These are phyloP conservation scores for Philereme transversata DNA, from an alignment of 2,888 invertebrate genomes.

Conservation along the genomic window DNA sequence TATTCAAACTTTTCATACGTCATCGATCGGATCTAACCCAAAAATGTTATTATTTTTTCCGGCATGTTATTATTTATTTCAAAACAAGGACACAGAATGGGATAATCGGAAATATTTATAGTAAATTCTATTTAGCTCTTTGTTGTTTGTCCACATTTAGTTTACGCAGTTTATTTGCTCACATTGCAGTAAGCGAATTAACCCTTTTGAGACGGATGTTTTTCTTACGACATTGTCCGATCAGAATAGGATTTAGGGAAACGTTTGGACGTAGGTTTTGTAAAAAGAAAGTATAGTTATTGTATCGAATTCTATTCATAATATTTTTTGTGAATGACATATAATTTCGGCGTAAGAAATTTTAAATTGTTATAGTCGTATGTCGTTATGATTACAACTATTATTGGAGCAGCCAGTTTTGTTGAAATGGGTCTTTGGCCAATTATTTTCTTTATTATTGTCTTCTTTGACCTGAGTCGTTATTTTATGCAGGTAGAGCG, in stretches of 20 bases:
- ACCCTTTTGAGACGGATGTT: slow-evolving; percentile 70
- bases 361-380: background rate
- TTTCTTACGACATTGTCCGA: slow-evolving; percentile 62
- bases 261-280: slow-evolving; percentile 31
- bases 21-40: slow-evolving; percentile 20
- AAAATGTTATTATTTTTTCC: slow-evolving; percentile 26
- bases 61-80: background rate
- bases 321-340: slow-evolving; percentile 28
- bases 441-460: too few species aligned
- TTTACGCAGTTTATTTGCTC: slow-evolving; percentile 65
- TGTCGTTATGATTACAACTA: background rate
- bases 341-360: slow-evolving; percentile 10
- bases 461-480: too few species aligned
- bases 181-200: slow-evolving; percentile 61
- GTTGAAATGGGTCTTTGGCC: background rate
- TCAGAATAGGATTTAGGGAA: slow-evolving; percentile 51
- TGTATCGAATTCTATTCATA: slow-evolving; percentile 32
- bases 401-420: slow-evolving; percentile 2
- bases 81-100: slow-evolving; percentile 49
- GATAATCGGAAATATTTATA: slow-evolving; percentile 68
- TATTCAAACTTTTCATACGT: slow-evolving; percentile 43
- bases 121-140: slow-evolving; percentile 56
- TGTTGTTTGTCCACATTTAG: slow-evolving; percentile 79
- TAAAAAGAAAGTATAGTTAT: slow-evolving; percentile 45
- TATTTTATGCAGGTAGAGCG: too few species aligned